These are phyloP conservation scores for Ibidorhyncha struthersii DNA, from an alignment of 2,113 vertebrate genomes.

Conservation along the genomic window DNA sequence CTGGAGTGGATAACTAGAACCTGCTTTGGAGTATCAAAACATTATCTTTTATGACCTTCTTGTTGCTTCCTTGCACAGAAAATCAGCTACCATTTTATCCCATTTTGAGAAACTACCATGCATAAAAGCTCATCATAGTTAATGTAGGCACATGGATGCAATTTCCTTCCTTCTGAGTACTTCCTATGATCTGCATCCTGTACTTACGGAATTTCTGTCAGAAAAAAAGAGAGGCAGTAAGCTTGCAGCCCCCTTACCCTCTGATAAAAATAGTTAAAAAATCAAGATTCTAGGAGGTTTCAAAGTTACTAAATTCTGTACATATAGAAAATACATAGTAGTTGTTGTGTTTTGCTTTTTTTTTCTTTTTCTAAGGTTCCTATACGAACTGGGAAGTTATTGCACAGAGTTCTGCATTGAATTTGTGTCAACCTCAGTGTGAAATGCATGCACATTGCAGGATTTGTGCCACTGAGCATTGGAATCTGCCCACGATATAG, in stretches of 20 bases:
- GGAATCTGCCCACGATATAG: not conserved
- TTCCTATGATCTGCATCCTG: not conserved
- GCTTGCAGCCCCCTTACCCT: rapidly evolving
- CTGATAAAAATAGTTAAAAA: not conserved
- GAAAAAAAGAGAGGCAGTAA: not conserved
- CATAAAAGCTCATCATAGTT: not conserved
- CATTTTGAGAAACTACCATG: not conserved
- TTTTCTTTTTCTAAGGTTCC: not conserved
- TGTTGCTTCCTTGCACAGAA: not conserved
- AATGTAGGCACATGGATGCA: not conserved
- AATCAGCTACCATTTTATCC: not conserved
- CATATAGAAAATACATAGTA: not conserved
- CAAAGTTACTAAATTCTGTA: not conserved
- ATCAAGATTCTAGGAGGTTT: not conserved
- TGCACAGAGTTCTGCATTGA: not conserved
- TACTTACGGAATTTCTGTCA: not conserved
- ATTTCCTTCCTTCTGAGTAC: not conserved
- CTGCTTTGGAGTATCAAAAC: not conserved
- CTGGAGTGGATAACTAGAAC: not conserved
- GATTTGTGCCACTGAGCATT: not conserved
- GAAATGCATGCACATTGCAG: not conserved
- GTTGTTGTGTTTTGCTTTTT: not conserved
- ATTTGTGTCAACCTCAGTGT: not conserved
- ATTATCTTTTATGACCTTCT: not conserved
- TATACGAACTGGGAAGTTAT: not conserved